These are phyloP conservation scores for Choreutis nemorana DNA, from an alignment of 2,888 invertebrate genomes.

Conservation along the genomic window DNA sequence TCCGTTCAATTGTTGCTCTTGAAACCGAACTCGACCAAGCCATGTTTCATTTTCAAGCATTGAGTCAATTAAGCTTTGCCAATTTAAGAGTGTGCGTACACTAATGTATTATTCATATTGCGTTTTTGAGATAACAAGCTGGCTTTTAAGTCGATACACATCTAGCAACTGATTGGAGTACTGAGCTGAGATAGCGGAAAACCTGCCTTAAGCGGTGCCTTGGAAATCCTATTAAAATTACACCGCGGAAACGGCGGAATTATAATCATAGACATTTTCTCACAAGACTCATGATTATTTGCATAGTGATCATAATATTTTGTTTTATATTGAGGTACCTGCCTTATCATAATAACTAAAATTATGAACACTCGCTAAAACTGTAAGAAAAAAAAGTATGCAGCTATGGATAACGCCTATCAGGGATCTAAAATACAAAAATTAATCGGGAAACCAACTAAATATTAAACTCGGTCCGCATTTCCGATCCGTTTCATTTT, in stretches of 20 bases:
- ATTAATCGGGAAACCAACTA: too few relatives aligned
- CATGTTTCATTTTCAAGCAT: conserved; percentile 56
- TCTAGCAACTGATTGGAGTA: conserved; percentile 56
- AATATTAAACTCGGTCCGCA: too few relatives aligned
- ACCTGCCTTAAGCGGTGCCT: conserved; percentile 20
- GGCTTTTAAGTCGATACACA: conserved; percentile 58
- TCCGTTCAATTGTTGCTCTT: conserved; percentile 18
- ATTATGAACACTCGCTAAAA: too few relatives aligned
- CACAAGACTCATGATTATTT: too few relatives aligned
- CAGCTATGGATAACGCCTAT: too few relatives aligned
- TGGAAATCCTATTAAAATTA: conserved; percentile 41
- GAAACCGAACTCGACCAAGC: conserved; percentile 15
- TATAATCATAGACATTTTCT: too few relatives aligned
- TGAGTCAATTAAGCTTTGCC: conserved; percentile 62
- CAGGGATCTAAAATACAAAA: too few relatives aligned
- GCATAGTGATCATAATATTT: too few relatives aligned
- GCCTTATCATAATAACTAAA: too few relatives aligned
- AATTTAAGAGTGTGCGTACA: conserved; percentile 52
- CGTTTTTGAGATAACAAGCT: conserved; percentile 65
- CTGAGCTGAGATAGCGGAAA: conserved; percentile 29
- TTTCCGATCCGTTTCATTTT: too few relatives aligned
- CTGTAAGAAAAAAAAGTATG: too few relatives aligned
- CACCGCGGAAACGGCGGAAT: conserved; percentile 15
- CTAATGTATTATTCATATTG: conserved; percentile 66
- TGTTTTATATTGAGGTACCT: too few relatives aligned